Evolutionary conservation across 2,113 vertebrate species (phyloP).

Genomic region (Hypanus sabinus): DNA sequence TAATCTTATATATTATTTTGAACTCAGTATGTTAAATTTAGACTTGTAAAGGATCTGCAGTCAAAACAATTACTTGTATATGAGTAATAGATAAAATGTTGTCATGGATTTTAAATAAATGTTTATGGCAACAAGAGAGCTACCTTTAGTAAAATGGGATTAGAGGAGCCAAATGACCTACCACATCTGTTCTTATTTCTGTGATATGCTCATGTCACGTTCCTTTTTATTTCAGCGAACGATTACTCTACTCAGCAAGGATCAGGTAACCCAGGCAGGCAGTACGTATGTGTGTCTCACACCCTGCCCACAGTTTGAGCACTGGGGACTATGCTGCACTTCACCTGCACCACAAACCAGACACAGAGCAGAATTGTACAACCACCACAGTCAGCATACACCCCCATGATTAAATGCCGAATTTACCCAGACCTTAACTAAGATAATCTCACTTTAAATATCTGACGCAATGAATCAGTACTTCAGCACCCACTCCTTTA

Average conservation of each 20-base stretch:
- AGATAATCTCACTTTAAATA: no score
- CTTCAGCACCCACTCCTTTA: neutral
- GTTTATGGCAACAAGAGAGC: neutral
- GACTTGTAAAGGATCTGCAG: neutral
- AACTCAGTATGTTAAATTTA: neutral
- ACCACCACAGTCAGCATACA: neutral
- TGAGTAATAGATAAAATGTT: no score
- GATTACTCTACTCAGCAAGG: slow-evolving; percentile 30
- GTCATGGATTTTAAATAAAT: neutral
- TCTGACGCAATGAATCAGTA: neutral
- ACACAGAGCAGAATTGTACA: neutral
- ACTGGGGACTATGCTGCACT: slow-evolving; percentile 15
- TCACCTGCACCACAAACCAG: neutral
- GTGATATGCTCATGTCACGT: neutral
- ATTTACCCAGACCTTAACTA: no score
- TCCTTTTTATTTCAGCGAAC: slow-evolving; percentile 27
- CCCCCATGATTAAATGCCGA: no score
- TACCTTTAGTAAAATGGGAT: neutral
- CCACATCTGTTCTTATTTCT: slow-evolving; percentile 4
- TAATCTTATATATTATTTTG: neutral
- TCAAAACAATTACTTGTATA: neutral
- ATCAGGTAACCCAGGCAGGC: slow-evolving; percentile 35
- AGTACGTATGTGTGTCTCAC: slow-evolving; percentile 33
- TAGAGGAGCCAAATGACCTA: neutral
- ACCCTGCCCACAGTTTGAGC: neutral